phyloP scores from a whole-genome alignment of 1,140 invertebrate species.

The Subanguina moxae region DNA sequence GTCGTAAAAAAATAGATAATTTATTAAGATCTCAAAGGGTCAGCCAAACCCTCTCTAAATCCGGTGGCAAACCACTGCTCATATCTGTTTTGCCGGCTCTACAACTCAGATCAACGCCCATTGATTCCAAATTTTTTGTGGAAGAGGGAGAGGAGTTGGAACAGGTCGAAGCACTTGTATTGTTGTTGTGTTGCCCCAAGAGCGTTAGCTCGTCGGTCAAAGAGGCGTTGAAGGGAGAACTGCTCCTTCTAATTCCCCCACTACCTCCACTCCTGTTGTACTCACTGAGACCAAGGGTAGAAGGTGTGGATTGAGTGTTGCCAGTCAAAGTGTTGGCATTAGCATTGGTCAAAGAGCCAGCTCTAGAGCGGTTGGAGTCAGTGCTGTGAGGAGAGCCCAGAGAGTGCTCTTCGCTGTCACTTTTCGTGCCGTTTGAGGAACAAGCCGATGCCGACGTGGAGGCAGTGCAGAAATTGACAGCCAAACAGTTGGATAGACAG shows the following conservation, averaged over 20 bases:
- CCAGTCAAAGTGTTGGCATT: not conserved
- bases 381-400: constrained; percentile 1
- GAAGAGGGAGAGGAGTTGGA: not conserved
- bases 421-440: not conserved
- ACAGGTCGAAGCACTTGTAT: not conserved
- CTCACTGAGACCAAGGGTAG: not conserved
- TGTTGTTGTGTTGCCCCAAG: not conserved
- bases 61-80: not conserved
- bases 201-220: not conserved
- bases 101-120: not conserved
- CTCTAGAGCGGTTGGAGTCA: constrained; percentile 5
- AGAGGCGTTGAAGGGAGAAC: constrained; percentile 1
- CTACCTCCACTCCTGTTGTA: not conserved
- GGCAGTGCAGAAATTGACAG: not conserved
- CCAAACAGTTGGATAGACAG: not conserved
- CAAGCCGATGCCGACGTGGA: not conserved
- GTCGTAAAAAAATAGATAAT: no score
- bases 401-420: constrained; percentile 10
- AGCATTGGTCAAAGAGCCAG: not conserved
- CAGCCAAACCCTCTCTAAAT: constrained; percentile 1
- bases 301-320: not conserved
- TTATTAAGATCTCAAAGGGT: not conserved
- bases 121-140: not conserved
- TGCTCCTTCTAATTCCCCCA: not conserved
- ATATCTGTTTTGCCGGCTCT: not conserved